These are phyloP conservation scores for Digitonthophagus gazella DNA, from an alignment of 2,888 invertebrate genomes.

Conservation along the genomic window DNA sequence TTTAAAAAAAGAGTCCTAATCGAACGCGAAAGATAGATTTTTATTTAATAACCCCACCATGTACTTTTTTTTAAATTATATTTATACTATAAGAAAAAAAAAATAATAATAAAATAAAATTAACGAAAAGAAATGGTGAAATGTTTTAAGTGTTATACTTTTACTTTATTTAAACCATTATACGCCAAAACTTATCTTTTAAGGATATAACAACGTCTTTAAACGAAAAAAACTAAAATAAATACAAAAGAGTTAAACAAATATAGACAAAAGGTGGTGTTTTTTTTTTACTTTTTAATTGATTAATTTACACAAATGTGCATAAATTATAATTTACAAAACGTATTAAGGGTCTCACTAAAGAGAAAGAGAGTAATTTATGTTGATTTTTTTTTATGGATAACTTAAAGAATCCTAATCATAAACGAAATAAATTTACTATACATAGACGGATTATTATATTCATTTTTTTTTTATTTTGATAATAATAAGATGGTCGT, in stretches of 20 bases:
- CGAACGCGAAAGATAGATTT: not conserved
- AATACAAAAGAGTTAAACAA: not conserved
- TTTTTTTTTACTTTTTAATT: not conserved
- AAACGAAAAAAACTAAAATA: not conserved
- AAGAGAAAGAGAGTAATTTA: not conserved
- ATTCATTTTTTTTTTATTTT: conserved; percentile 26
- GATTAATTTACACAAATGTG: not conserved
- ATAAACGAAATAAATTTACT: conserved; percentile 26
- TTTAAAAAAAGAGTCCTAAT: not conserved
- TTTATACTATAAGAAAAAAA: too few relatives aligned
- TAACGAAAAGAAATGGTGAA: not conserved
- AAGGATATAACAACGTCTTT: not conserved
- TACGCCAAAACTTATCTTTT: too few relatives aligned
- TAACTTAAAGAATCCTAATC: not conserved
- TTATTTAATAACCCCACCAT: not conserved
- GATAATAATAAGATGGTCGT: conserved; percentile 28
- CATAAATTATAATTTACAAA: not conserved
- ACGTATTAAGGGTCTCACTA: not conserved
- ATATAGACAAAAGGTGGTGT: not conserved
- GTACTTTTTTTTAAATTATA: not conserved
- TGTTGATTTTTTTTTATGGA: too few relatives aligned
- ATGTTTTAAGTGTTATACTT: too few relatives aligned
- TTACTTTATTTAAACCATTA: too few relatives aligned
- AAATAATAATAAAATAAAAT: too few relatives aligned
- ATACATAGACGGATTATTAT: conserved; percentile 36